Evolutionary conservation across 2,113 vertebrate species (phyloP).

Genomic region (Mastomys coucha): DNA sequence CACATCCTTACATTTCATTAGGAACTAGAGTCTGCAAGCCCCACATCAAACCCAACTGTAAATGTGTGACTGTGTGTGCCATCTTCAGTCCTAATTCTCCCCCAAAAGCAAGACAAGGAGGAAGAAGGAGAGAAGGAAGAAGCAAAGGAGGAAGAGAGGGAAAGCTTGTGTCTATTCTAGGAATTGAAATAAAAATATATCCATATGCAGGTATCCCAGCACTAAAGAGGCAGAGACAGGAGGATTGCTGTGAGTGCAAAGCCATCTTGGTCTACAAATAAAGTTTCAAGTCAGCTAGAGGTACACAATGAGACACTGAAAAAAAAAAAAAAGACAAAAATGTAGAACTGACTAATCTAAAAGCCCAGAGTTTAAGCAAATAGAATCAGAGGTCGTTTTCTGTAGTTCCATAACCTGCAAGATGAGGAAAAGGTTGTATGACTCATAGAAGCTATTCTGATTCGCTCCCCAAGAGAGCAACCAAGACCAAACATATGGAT

Average conservation of each 20-base stretch:
- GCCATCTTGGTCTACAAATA: background rate
- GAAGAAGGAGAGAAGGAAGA: background rate
- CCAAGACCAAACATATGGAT: background rate
- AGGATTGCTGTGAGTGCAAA: background rate
- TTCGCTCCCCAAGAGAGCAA: slow-evolving; percentile 8
- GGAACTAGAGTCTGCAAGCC: slow-evolving; percentile 52
- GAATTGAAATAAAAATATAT: background rate
- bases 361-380: background rate
- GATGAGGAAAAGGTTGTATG: background rate
- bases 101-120: background rate
- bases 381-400: slow-evolving; percentile 1
- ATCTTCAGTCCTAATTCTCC: background rate
- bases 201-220: background rate
- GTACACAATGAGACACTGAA: background rate
- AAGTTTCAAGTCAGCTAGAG: background rate
- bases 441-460: background rate
- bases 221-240: background rate
- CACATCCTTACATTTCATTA: slow-evolving; percentile 26
- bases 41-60: background rate
- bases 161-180: background rate
- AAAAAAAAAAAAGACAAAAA: background rate
- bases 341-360: background rate
- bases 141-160: background rate
- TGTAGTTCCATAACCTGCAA: background rate
- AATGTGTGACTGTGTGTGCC: background rate